Evolutionary conservation across 2,888 invertebrate species (phyloP), one percentile per base, ranked within the genome.

Genomic region (Galerucella pusilla): DNA sequence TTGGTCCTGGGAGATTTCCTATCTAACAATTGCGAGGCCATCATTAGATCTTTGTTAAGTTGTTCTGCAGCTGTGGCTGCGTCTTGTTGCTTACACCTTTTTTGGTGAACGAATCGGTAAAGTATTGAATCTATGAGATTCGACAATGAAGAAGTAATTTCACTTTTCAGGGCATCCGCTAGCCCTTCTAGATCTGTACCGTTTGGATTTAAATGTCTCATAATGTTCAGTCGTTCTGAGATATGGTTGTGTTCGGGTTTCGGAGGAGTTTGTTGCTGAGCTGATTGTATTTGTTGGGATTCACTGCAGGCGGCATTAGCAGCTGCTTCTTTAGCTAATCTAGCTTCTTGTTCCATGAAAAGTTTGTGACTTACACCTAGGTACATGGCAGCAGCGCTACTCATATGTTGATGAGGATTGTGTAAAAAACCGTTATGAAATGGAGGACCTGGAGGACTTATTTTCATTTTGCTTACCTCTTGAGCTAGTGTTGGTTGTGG

Each of bases 121-220:
- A 97, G 92, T 76, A 97, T 94, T 25, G 95, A 94, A 87, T 98
- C 97, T 81, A 98, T 94, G 63, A 97, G 90, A 80, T 93, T 94
- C 20, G 94, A 93, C 63, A 98, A 88, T 1, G 95, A 95, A 54
- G 94, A 92, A 35, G 94, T 93, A 80, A 98, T 94, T 89, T 98
- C 97, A 69, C 92, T 93, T 89, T 98, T 98, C 6, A 98, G 90
- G 72, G 94, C 93, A 84, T 97, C 96, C n/a, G 97, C 96, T 68
- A 98, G 90, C 71, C 94, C 94, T 86, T 97, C 96, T 9, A 97
- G 89, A 84, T 97, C 97, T 4, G 94, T 91, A 14, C 94, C 94
- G 1, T 93, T 92, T 42, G 92, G 90, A 54, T 78, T 78, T 81
- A 91, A 93, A 83, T 90, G 93, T 80, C 95, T 90, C 85, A 95